Conservation (phyloP, 2,797 vertebrate genomes). For the Holocentrus rufus region DNA sequence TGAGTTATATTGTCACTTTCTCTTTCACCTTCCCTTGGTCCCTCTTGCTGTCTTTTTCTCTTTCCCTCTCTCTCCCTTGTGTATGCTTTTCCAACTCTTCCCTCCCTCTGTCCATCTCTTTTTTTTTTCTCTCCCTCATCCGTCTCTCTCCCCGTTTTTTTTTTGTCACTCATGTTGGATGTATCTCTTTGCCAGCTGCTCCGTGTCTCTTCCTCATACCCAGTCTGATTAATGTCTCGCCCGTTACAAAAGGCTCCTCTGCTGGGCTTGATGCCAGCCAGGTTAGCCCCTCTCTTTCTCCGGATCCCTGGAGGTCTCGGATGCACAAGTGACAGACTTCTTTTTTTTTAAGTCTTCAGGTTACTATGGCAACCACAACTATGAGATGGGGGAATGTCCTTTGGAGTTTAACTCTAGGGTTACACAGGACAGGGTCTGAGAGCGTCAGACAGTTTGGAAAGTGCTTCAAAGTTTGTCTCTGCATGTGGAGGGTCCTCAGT, state of each 20-base stretch:
- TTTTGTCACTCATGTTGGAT: slow-evolving; percentile 65
- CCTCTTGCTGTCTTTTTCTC: slow-evolving; percentile 3
- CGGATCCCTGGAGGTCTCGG: slow-evolving; percentile 65
- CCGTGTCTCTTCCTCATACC: slow-evolving; percentile 44
- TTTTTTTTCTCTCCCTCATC: slow-evolving; percentile 36
- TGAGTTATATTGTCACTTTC: slow-evolving; percentile 17
- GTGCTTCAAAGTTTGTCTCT: slow-evolving; percentile 2
- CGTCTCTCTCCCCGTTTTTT: slow-evolving; percentile 21
- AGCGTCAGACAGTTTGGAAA: slow-evolving; percentile 10
- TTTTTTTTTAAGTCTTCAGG: slow-evolving; percentile 20
- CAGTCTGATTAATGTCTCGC: slow-evolving; percentile 71
- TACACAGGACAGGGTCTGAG: slow-evolving; percentile 16
- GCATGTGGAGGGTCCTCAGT: slow-evolving; percentile 3
- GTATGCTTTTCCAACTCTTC: slow-evolving; percentile 75
- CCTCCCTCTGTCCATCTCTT: slow-evolving; percentile 26
- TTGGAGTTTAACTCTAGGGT: slow-evolving; percentile 36
- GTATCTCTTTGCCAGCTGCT: slow-evolving; percentile 63
- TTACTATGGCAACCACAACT: slow-evolving; percentile 48
- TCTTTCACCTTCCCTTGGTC: slow-evolving; percentile 21
- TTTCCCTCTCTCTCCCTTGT: slow-evolving; percentile 39
- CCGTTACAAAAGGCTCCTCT: slow-evolving; percentile 73
- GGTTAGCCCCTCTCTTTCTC: slow-evolving; percentile 69
- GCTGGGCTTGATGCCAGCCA: slow-evolving; percentile 73
- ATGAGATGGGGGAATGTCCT: slow-evolving; percentile 23
- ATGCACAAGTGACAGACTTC: slow-evolving; percentile 60